Percentiles rank a stretch among this genome's conserved stretches.
Evolutionary conservation across 2,797 vertebrate species (phyloP).

Genomic region (Crax fasciolata): DNA sequence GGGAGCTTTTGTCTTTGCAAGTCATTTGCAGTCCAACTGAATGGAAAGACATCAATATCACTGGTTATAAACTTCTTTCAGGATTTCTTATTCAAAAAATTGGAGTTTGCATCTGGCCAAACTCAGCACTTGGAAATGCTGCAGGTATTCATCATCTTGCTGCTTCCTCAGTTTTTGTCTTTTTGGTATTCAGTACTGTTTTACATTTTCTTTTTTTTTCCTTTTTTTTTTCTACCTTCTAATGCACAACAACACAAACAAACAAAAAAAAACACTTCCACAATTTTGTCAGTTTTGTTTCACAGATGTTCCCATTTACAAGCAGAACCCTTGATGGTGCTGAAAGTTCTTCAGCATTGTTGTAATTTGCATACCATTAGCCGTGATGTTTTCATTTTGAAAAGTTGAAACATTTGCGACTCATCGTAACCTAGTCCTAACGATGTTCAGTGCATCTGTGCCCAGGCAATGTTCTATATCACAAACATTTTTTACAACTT

Average conservation of each 20-base stretch:
- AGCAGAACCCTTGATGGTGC: constrained; percentile 77
- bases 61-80: neutral
- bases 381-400: constrained; percentile 78
- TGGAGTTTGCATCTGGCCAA: neutral
- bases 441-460: constrained; percentile 75
- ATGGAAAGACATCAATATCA: neutral
- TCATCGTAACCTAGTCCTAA: constrained; percentile 75
- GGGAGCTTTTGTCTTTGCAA: neutral
- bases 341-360: constrained; percentile 75
- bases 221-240: neutral
- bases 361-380: constrained; percentile 81
- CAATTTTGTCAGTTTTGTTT: constrained; percentile 40
- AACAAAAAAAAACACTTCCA: neutral
- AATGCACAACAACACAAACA: neutral
- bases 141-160: neutral
- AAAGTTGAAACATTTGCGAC: constrained; percentile 78
- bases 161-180: neutral
- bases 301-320: constrained; percentile 81
- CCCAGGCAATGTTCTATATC: constrained; percentile 58
- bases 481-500: constrained; percentile 71
- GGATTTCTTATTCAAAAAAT: neutral
- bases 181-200: neutral
- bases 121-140: too few relatives aligned
- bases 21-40: neutral
- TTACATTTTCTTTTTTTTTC: neutral